Evolutionary conservation across 2,888 invertebrate genomes (phyloP).

Genomic region (Drosophila sordidula): DNA sequence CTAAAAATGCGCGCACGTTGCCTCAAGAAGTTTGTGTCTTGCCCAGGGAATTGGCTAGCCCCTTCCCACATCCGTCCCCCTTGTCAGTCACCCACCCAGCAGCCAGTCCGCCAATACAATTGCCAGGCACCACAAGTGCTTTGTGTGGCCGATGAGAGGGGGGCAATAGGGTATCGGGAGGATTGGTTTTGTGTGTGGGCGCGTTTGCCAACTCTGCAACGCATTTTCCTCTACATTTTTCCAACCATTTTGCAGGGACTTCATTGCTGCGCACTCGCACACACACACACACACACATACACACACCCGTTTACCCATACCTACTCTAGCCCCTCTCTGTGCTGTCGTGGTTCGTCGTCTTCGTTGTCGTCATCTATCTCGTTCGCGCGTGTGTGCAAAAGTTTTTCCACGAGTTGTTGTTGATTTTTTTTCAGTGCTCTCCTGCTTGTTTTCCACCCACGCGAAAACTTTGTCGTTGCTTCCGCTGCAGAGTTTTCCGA

Average conservation of each 20-base stretch:
- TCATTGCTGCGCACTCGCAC: slow-evolving; percentile 59
- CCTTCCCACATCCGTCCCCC: not conserved
- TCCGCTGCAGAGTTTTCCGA: slow-evolving; percentile 54
- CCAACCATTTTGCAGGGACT: slow-evolving; percentile 42
- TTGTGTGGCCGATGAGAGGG: slow-evolving; percentile 16
- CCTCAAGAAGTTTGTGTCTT: slow-evolving; percentile 31
- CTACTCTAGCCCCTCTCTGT: slow-evolving; percentile 4
- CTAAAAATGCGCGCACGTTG: slow-evolving; percentile 60
- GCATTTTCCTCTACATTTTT: slow-evolving; percentile 60
- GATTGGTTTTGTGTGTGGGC: slow-evolving; percentile 14
- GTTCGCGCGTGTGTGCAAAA: slow-evolving; percentile 69
- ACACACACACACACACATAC: slow-evolving; percentile 27
- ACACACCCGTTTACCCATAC: slow-evolving; percentile 30
- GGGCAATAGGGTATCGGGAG: not conserved
- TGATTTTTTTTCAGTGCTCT: slow-evolving; percentile 43
- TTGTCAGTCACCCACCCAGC: not conserved
- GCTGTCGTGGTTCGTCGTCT: slow-evolving; percentile 51
- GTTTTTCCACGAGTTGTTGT: slow-evolving; percentile 68
- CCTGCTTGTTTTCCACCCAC: slow-evolving; percentile 60
- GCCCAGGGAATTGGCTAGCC: slow-evolving; percentile 19
- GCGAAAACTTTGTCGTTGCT: slow-evolving; percentile 66
- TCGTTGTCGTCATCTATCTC: slow-evolving; percentile 67
- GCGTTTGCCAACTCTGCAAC: slow-evolving; percentile 28
- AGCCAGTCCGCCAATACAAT: slow-evolving; percentile 23
- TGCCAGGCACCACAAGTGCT: slow-evolving; percentile 67